These are phyloP conservation scores for Luperina nickerlii DNA, from an alignment of 2,888 invertebrate species.

Conservation along the genomic window DNA sequence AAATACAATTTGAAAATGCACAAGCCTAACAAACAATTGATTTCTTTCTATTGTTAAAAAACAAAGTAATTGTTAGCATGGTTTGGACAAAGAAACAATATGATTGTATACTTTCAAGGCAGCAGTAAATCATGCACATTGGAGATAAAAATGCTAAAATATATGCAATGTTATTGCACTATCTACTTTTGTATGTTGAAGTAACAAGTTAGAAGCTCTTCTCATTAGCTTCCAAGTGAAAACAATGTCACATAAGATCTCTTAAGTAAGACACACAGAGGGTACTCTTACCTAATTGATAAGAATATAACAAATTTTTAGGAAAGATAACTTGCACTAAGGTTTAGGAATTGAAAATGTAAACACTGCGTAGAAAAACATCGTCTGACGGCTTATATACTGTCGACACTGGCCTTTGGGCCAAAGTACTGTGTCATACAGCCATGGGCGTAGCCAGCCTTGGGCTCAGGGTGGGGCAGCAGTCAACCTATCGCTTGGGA, in stretches of 20 bases:
- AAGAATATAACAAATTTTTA: slow-evolving; percentile 9
- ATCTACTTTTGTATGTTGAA: not conserved
- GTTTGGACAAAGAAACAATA: not conserved
- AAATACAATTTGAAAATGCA: slow-evolving; percentile 6
- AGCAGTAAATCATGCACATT: not conserved
- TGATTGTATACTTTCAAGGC: not conserved
- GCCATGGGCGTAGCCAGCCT: too few species aligned
- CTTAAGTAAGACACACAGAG: not conserved
- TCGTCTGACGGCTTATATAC: slow-evolving; percentile 25
- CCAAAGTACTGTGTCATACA: slow-evolving; percentile 31
- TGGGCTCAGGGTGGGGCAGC: too few species aligned
- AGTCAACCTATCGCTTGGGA: too few species aligned
- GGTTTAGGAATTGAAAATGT: not conserved
- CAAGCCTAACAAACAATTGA: not conserved
- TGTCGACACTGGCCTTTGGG: slow-evolving; percentile 1
- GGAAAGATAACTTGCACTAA: not conserved
- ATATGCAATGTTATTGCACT: not conserved
- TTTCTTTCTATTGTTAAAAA: not conserved
- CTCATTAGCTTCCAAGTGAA: not conserved
- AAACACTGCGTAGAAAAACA: slow-evolving; percentile 54
- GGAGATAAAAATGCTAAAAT: not conserved
- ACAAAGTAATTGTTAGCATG: not conserved
- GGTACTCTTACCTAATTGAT: slow-evolving; percentile 20
- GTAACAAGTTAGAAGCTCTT: not conserved
- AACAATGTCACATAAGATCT: not conserved